phyloP scores from a whole-genome alignment of 2,113 vertebrate genomes.

The Theristicus caerulescens region DNA sequence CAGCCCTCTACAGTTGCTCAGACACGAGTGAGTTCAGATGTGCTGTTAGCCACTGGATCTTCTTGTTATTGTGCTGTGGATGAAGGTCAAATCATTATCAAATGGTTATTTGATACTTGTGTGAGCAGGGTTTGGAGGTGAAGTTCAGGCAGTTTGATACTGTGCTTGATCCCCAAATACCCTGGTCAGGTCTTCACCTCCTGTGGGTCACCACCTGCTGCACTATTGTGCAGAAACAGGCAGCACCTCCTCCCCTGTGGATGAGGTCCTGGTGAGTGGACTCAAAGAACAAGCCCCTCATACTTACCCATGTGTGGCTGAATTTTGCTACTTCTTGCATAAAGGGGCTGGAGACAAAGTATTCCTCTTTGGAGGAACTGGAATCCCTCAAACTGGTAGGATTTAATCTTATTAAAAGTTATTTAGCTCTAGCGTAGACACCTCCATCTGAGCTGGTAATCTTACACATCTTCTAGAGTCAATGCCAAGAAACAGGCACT shows the following conservation, averaged over 20 bases:
- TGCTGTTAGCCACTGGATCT: background rate
- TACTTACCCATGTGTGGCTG: rapidly evolving
- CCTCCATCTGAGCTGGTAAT: background rate
- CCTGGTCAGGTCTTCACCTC: background rate
- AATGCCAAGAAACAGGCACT: background rate
- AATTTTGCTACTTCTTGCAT: background rate
- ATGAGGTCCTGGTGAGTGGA: background rate
- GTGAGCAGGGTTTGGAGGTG: background rate
- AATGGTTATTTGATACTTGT: background rate
- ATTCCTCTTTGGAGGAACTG: background rate
- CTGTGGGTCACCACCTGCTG: background rate
- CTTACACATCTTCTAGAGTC: background rate
- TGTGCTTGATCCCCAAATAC: background rate
- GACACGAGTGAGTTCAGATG: background rate
- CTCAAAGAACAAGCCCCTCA: background rate
- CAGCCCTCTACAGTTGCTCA: background rate
- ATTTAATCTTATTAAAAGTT: background rate
- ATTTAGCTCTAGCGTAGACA: background rate
- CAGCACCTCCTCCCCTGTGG: background rate
- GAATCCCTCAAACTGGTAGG: background rate
- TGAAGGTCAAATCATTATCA: background rate
- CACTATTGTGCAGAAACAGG: background rate
- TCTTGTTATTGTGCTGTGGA: background rate
- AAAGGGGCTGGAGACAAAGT: background rate
- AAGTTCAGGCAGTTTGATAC: background rate